phyloP scores from a whole-genome alignment of 2,113 vertebrate species.

The Tachuris rubrigastra region DNA sequence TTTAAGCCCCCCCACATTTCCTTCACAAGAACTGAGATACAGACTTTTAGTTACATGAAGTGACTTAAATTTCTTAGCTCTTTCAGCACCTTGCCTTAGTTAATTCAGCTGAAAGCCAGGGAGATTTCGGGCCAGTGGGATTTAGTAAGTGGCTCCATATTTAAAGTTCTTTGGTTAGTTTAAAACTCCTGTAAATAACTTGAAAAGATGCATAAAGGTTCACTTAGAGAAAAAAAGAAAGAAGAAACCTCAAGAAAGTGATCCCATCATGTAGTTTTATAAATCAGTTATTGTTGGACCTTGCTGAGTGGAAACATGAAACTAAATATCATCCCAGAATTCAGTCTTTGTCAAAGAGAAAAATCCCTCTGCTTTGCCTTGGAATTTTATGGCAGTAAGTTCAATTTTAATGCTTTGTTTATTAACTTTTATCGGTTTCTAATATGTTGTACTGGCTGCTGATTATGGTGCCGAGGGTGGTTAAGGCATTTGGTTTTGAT shows the following conservation, averaged over 20 bases:
- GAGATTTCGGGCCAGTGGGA: background rate
- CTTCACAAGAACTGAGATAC: background rate
- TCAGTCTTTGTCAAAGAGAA: background rate
- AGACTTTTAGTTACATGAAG: background rate
- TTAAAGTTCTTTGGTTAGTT: background rate
- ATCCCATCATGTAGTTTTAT: background rate
- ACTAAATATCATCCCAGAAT: background rate
- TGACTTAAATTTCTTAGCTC: background rate
- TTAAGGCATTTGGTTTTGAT: slow-evolving; percentile 17
- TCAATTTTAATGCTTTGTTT: background rate
- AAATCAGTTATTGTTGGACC: background rate
- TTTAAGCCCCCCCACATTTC: background rate
- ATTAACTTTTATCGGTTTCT: slow-evolving; percentile 1
- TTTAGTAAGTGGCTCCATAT: background rate
- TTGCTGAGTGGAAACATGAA: background rate
- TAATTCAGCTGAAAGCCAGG: background rate
- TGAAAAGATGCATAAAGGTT: background rate
- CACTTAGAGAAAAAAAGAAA: background rate
- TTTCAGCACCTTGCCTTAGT: background rate
- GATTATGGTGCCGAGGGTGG: background rate
- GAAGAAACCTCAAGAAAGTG: background rate
- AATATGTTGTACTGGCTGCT: background rate
- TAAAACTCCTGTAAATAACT: background rate
- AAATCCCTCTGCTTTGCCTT: background rate
- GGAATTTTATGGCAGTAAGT: background rate